Percentiles rank a stretch among this genome's conserved stretches.
phyloP scores from a whole-genome alignment of 2,888 invertebrate species.

The Lasioglossum villosulum region DNA sequence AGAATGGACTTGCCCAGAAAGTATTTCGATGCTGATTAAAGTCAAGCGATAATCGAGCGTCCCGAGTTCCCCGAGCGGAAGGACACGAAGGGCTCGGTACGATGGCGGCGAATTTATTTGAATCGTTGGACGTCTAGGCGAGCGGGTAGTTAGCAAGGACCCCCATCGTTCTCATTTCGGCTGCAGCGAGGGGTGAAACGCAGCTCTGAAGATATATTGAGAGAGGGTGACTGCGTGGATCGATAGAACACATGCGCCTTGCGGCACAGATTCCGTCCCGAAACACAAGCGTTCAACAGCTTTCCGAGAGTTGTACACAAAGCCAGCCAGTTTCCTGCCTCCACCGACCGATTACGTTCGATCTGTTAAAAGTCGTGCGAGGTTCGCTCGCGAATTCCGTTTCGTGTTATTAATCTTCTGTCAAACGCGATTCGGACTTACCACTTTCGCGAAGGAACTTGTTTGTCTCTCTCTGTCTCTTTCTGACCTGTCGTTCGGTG shows the following conservation, averaged over 20 bases:
- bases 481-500: background rate
- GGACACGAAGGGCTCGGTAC: background rate
- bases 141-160: background rate
- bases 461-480: background rate
- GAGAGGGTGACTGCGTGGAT: constrained; percentile 71
- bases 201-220: constrained; percentile 56
- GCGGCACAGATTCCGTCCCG: constrained; percentile 63
- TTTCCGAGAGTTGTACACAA: constrained; percentile 56
- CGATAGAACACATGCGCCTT: constrained; percentile 82
- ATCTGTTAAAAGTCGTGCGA: background rate
- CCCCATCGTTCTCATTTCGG: constrained; percentile 45
- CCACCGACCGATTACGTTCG: background rate
- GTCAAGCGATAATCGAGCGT: background rate
- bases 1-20: background rate
- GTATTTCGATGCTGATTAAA: background rate
- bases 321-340: constrained; percentile 44
- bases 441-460: background rate
- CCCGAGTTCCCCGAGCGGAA: background rate
- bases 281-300: constrained; percentile 58
- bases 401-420: background rate
- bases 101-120: background rate
- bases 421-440: background rate
- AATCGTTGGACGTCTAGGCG: background rate
- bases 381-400: background rate
- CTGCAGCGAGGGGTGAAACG: constrained; percentile 52